Percentiles rank a stretch among this genome's conserved stretches.
These are phyloP conservation scores for Microcebus ravelobensis DNA, from an alignment of 2,113 vertebrate species.

Conservation along the genomic window DNA sequence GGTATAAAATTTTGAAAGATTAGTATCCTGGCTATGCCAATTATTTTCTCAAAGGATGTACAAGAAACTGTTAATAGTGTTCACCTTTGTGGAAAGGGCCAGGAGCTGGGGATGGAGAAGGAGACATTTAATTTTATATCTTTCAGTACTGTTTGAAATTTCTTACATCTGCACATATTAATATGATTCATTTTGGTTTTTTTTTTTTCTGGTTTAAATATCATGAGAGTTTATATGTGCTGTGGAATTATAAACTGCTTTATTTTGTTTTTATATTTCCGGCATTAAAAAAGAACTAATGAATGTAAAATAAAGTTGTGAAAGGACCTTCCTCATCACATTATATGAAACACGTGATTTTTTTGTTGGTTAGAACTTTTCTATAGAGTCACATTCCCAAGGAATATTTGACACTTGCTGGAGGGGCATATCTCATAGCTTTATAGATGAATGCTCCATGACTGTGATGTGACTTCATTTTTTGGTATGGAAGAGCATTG, in stretches of 20 bases:
- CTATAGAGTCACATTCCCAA: background rate
- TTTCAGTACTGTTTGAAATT: background rate
- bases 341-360: background rate
- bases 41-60: background rate
- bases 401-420: background rate
- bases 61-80: background rate
- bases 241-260: background rate
- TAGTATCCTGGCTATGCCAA: background rate
- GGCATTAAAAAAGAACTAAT: background rate
- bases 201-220: background rate
- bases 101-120: background rate
- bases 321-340: background rate
- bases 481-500: background rate
- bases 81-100: background rate
- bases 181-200: background rate
- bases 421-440: background rate
- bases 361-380: background rate
- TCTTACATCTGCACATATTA: background rate
- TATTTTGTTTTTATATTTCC: slow-evolving; percentile 7
- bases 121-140: background rate
- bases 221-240: background rate
- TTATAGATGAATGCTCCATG: background rate
- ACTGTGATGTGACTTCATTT: background rate
- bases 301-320: background rate
- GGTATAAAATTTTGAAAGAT: background rate